Base-by-base conservation (phyloP, 2,797 vertebrate species). In the Phyllotis vaccarum region DNA sequence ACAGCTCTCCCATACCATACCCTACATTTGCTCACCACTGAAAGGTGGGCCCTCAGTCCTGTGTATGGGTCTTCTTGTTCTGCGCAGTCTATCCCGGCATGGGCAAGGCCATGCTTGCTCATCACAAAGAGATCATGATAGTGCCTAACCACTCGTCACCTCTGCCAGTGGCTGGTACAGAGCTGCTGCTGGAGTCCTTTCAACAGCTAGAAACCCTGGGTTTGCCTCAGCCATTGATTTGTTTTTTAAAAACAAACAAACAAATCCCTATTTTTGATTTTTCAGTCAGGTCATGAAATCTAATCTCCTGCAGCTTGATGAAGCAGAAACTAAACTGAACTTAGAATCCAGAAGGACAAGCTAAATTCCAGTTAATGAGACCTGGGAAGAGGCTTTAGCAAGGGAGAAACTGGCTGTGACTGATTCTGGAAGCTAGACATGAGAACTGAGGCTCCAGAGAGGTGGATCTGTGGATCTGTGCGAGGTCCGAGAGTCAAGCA, bases 261-360 rank as follows among this genome's bases (percentile, higher is more conserved):
- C 5, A 46, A 21, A 5, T 86, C 46, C 46, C 46, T 49, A 13
- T 81, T 72, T 95, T 95, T 86, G 70, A 13, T 54, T 86, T 58
- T 76, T 91, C 66, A 76, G 56, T 24, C 89, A 86, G 81, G 92
- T 87, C 85, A n/a, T 79, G 56, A 92, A 70, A 66, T 75, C 85
- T 90, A 49, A 93, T 29, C 29, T 94, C 16, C 86, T 34, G 52
- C 7, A 56, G 31, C 22, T 89, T 93, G 68, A 46, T 83, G 40
- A 86, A 97, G 29, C 56, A 78, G 76, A 90, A 89, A 60, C 13
- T 56, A 79, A 83, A 92, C 13, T 56, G 75, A 83, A 92, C 40
- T 9, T 49, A 82, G n/a, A 78, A n/a, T 52, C 60, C 19, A 76
- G 60, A 95, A 93, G 21, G 1, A 22, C 29, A 27, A 46, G 64